These are phyloP conservation scores for Sarcophaga peregrina DNA, from an alignment of 1,140 invertebrate genomes.

Conservation along the genomic window DNA sequence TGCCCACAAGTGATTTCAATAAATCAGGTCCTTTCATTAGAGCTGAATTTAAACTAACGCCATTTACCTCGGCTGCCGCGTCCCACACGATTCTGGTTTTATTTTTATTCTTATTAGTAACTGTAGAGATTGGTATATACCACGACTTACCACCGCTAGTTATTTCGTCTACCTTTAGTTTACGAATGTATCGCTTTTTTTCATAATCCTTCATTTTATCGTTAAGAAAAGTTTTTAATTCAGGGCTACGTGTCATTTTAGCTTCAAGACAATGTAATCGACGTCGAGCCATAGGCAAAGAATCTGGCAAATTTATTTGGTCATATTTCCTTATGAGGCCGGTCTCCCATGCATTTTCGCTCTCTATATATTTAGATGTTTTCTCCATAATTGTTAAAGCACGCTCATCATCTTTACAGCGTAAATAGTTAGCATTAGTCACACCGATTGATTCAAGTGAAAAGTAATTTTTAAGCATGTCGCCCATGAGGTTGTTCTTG, in stretches of 20 bases:
- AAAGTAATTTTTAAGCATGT: constrained; percentile 9
- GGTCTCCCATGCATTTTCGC: constrained; percentile 24
- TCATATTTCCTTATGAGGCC: constrained; percentile 3
- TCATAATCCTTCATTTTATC: constrained; percentile 13
- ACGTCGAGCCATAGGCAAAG: background rate
- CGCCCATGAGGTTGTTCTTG: background rate
- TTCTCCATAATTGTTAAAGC: background rate
- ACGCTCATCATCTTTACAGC: constrained; percentile 28
- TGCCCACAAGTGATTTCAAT: too few relatives aligned
- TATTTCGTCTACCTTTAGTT: background rate
- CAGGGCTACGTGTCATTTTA: background rate
- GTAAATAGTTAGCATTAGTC: background rate
- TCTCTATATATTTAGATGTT: constrained; percentile 24
- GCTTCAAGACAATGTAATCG: constrained; percentile 31
- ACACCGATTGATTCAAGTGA: constrained; percentile 21
- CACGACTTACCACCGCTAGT: background rate
- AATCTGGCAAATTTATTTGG: background rate
- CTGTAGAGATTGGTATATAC: constrained; percentile 22
- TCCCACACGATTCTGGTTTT: constrained; percentile 27
- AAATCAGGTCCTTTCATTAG: constrained; percentile 33
- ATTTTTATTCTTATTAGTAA: constrained; percentile 29
- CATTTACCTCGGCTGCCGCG: constrained; percentile 12
- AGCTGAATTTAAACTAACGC: background rate
- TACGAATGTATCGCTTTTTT: constrained; percentile 10
- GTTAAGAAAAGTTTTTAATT: constrained; percentile 1